A percentile compares a stretch with the other conserved stretches of the same genome.
Evolutionary conservation across 37 sponge, comb jelly and placozoan genomes (phyloP).

Genomic region (Diacarnus erythraeanus): DNA sequence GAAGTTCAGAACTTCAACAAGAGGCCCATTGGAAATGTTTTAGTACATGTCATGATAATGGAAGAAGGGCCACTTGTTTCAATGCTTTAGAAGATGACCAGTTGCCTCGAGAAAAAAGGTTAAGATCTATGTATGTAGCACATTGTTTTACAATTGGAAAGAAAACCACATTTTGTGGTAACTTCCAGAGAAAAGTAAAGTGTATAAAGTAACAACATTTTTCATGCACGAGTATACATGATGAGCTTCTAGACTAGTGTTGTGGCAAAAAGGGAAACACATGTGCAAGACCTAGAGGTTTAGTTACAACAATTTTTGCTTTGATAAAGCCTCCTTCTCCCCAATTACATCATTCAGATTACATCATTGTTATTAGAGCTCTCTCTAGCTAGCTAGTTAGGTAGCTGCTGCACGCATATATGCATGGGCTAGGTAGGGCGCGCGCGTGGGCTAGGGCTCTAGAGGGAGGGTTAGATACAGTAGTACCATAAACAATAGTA

Average conservation of each 20-base stretch:
- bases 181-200: constrained; percentile 28
- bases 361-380: too few relatives aligned
- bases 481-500: too few relatives aligned
- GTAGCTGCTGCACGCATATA: too few relatives aligned
- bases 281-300: too few relatives aligned
- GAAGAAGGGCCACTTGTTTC: not conserved
- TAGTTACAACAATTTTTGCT: not conserved
- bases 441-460: too few relatives aligned
- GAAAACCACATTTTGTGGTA: not conserved
- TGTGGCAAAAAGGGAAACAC: constrained; percentile 20
- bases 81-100: not conserved
- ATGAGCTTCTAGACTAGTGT: constrained; percentile 33
- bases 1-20: too few relatives aligned
- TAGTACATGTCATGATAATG: not conserved
- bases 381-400: too few relatives aligned
- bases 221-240: constrained; percentile 19
- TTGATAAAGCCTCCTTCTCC: too few relatives aligned
- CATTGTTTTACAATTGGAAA: not conserved
- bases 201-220: constrained; percentile 7
- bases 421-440: too few relatives aligned
- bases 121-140: too few relatives aligned
- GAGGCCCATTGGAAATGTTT: not conserved
- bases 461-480: too few relatives aligned
- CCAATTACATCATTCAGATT: too few relatives aligned
- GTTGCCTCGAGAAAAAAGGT: not conserved